A percentile compares a stretch with the other conserved stretches of the same genome.
phyloP scores from a whole-genome alignment of 2,797 vertebrate genomes.

The Rhinophrynus dorsalis region DNA sequence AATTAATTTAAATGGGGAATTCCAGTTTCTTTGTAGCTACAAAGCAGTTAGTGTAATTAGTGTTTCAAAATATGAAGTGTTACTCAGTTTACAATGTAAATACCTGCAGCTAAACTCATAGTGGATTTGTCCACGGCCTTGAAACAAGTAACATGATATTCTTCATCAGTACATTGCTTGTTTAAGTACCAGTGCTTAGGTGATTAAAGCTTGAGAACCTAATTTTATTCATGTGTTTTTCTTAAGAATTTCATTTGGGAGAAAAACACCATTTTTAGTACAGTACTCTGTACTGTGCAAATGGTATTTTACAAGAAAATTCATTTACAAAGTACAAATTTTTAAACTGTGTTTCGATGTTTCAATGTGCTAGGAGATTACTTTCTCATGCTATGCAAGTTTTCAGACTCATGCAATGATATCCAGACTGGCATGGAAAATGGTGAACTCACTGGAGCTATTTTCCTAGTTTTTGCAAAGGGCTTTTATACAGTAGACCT shows the following conservation, averaged over 20 bases:
- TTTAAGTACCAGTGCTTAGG: conserved; percentile 28
- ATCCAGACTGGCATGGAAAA: too few relatives aligned
- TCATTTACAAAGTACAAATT: background rate
- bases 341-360: background rate
- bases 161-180: conserved; percentile 33
- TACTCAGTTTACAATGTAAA: conserved; percentile 50
- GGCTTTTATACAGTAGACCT: too few relatives aligned
- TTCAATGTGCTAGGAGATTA: background rate
- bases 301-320: background rate
- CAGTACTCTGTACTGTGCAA: background rate
- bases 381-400: background rate
- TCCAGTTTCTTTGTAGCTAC: conserved; percentile 47
- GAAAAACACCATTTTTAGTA: conserved; percentile 7
- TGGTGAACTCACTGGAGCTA: too few relatives aligned
- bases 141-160: conserved; percentile 41
- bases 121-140: conserved; percentile 38
- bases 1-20: conserved; percentile 47
- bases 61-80: conserved; percentile 50
- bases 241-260: conserved; percentile 13
- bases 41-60: conserved; percentile 49
- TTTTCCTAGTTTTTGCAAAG: too few relatives aligned
- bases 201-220: conserved; percentile 34
- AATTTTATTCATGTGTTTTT: conserved; percentile 22
- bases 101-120: conserved; percentile 45
- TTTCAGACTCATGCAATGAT: too few relatives aligned